These are phyloP conservation scores for Istiophorus platypterus DNA, from an alignment of 2,113 vertebrate species.

Conservation along the genomic window DNA sequence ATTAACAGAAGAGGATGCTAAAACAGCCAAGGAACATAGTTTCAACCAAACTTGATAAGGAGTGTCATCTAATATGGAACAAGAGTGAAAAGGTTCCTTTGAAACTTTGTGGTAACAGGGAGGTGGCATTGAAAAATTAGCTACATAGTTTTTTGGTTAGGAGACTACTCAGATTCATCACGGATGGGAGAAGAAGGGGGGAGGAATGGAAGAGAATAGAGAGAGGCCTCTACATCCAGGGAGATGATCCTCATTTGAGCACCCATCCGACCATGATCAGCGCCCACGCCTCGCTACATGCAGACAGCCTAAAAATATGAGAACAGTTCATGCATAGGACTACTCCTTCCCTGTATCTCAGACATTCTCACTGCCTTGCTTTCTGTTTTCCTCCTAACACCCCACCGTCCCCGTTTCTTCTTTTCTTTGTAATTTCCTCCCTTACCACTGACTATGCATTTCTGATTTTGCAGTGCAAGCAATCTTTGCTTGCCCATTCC, in stretches of 20 bases:
- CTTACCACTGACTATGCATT: conserved; percentile 34
- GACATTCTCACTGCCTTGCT: conserved; percentile 1
- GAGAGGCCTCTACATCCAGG: conserved; percentile 30
- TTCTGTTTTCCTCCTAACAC: conserved; percentile 23
- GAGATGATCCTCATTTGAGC: conserved; percentile 64
- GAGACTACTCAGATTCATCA: conserved; percentile 71
- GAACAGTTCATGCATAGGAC: conserved; percentile 43
- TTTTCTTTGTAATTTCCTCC: conserved; percentile 46
- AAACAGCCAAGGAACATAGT: conserved; percentile 24
- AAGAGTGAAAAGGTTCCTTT: conserved; percentile 54
- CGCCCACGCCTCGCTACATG: conserved; percentile 47
- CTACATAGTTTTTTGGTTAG: conserved; percentile 53
- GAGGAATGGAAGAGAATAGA: background rate
- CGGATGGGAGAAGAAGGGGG: conserved; percentile 47
- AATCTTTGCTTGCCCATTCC: conserved; percentile 36
- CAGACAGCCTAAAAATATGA: conserved; percentile 50
- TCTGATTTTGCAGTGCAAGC: conserved; percentile 61
- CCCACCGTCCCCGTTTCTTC: conserved; percentile 21
- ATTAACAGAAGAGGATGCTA: conserved; percentile 52
- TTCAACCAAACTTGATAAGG: conserved; percentile 70
- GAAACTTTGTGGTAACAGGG: conserved; percentile 58
- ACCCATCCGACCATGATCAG: conserved; percentile 60
- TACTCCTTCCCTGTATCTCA: conserved; percentile 32
- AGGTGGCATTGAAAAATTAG: conserved; percentile 64
- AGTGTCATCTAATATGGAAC: conserved; percentile 66